Conservation (phyloP, 2,888 invertebrate species). For the Drosophila longiperda region DNA sequence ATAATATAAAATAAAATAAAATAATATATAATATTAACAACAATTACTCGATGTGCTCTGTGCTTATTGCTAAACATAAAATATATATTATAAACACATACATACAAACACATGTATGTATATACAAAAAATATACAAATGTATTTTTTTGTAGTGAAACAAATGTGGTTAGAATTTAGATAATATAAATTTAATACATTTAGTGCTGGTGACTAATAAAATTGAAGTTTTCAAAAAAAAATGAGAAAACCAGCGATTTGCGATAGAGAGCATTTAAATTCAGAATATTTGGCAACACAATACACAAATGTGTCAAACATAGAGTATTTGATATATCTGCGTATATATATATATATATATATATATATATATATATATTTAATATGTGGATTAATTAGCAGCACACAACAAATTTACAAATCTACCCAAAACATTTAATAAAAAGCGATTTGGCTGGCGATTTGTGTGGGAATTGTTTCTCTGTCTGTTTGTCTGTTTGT, state of each 20-base stretch:
- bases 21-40: conserved; percentile 16
- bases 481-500: not conserved
- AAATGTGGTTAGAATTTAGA: conserved; percentile 10
- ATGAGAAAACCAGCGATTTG: conserved; percentile 63
- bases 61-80: conserved; percentile 26
- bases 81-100: conserved; percentile 9
- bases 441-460: conserved; percentile 26
- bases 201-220: conserved; percentile 29
- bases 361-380: not conserved
- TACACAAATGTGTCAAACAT: conserved; percentile 4
- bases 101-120: not conserved
- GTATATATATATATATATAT: not conserved
- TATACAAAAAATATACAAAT: not conserved
- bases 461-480: conserved; percentile 8
- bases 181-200: conserved; percentile 25
- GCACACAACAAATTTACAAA: conserved; percentile 14
- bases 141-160: not conserved
- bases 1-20: not conserved
- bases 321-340: conserved; percentile 6
- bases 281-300: conserved; percentile 37
- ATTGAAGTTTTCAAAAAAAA: conserved; percentile 42
- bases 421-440: conserved; percentile 5
- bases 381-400: conserved; percentile 1
- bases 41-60: conserved; percentile 38
- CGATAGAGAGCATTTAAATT: conserved; percentile 82